Conservation (phyloP, 2,888 invertebrate genomes). For the Plagiodera versicolora region DNA sequence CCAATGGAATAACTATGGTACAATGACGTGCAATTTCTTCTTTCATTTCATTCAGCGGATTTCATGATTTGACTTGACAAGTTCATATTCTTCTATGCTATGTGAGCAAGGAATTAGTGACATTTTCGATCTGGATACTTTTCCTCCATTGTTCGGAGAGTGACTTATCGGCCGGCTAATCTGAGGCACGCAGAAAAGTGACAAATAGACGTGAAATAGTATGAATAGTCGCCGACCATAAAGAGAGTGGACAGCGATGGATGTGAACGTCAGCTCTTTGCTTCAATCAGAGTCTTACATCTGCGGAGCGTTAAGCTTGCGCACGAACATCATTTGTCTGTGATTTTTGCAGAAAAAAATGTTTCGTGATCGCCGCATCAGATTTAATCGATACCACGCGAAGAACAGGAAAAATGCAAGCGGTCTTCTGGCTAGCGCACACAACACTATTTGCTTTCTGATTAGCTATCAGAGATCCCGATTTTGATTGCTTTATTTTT, state of each 20-base stretch:
- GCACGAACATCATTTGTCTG: conserved; percentile 45
- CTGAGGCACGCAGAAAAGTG: conserved; percentile 43
- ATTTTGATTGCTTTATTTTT: background rate
- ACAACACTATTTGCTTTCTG: background rate
- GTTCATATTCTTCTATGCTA: too few relatives aligned
- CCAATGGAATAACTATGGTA: too few relatives aligned
- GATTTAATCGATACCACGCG: background rate
- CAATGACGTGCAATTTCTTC: too few relatives aligned
- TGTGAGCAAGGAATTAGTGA: conserved; percentile 27
- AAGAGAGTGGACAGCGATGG: conserved; percentile 43
- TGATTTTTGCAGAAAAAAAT: conserved; percentile 36
- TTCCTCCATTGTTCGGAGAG: conserved; percentile 20
- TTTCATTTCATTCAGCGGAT: too few relatives aligned
- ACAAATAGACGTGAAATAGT: conserved; percentile 45
- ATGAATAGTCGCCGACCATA: conserved; percentile 46
- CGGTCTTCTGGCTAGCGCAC: conserved; percentile 4
- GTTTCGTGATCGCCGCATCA: conserved; percentile 18
- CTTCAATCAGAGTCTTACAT: conserved; percentile 44
- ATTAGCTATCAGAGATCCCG: background rate
- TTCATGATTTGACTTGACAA: too few relatives aligned
- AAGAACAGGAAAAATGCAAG: background rate
- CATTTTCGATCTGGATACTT: conserved; percentile 25
- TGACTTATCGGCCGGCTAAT: conserved; percentile 37
- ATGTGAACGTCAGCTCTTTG: conserved; percentile 45
- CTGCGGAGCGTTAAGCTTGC: conserved; percentile 41